Base-by-base conservation (phyloP, 1,140 invertebrate genomes). In the Nylanderia fulva region DNA sequence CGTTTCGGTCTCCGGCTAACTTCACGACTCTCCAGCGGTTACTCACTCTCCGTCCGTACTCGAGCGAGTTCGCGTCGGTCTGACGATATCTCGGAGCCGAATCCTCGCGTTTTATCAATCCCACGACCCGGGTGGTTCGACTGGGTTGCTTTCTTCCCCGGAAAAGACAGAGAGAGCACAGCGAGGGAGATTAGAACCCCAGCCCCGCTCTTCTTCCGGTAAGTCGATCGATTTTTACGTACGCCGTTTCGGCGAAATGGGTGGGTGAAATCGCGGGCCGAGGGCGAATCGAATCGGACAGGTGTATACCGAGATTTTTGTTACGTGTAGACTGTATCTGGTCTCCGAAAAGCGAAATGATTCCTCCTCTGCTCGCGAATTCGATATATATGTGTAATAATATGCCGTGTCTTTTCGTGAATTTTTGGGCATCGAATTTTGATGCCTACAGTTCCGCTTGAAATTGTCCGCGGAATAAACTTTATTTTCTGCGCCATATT, bases 1-100 rank as follows among this genome's bases (percentile, higher is more conserved):
- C 56, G 61, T 71, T 68, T 84, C 76, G 87, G 88, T 90, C 52
- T 56, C 18, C 60, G 61, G 45, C 56, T 52, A 85, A 52, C 82
- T 71, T 72, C 54, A 21, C 15, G 45, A 69, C 29, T 6, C 36
- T 42, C 9, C 1, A 0, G 5, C 42, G 29, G 11, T 56, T 58
- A 7, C 8, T 21, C 27, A 33, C 29, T 33, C 29, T 15, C 61
- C 45, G 15, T 45, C 8, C 42, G 11, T 60, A 29, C 36, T 69
- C n/a, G 7, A 27, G 29, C 21, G 9, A 36, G 27, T 29, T 42
- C n/a, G n/a, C n/a, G n/a, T n/a, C 74, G n/a, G 29, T 24, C 24
- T 27, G 29, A 72, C 58, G 24, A 33, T n/a, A 13, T 15, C 42
- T 18, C 13, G 15, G 29, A 52, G 13, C 15, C 27, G 33, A 24